phyloP scores from a whole-genome alignment of 2,113 vertebrate genomes.

The Dolichotis patagonum region DNA sequence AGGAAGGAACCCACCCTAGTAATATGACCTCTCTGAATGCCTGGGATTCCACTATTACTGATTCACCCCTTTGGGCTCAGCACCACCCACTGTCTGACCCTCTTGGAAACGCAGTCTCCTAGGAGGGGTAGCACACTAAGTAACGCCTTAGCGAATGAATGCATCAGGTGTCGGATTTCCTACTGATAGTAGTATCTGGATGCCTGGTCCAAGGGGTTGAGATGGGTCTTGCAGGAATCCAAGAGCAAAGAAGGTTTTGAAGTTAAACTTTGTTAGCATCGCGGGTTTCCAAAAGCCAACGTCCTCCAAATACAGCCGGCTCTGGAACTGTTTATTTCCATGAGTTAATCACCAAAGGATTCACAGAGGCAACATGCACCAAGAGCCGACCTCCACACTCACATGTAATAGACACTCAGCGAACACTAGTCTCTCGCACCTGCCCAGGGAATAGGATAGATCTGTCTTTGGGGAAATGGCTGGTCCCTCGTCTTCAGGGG shows the following conservation, averaged over 20 bases:
- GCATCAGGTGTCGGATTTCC: not conserved
- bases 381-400: not conserved
- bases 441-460: not conserved
- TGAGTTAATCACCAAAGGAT: slow-evolving; percentile 13
- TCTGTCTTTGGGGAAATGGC: not conserved
- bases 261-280: not conserved
- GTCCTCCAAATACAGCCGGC: slow-evolving; percentile 24
- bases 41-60: slow-evolving; percentile 72
- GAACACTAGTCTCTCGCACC: not conserved
- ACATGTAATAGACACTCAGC: not conserved
- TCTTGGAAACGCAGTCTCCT: slow-evolving; percentile 50
- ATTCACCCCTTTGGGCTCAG: slow-evolving; percentile 72
- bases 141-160: slow-evolving; percentile 14
- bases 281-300: not conserved
- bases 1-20: slow-evolving; percentile 71
- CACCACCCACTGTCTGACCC: slow-evolving; percentile 62
- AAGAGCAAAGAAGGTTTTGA: not conserved
- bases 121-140: not conserved
- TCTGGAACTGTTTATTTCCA: slow-evolving; percentile 33
- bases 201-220: not conserved
- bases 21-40: slow-evolving; percentile 59
- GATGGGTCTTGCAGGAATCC: not conserved
- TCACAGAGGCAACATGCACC: slow-evolving; percentile 7
- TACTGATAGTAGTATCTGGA: not conserved
- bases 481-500: not conserved